Base-by-base conservation (phyloP, 2,888 invertebrate genomes). In the Linhomoeus sp. region DNA sequence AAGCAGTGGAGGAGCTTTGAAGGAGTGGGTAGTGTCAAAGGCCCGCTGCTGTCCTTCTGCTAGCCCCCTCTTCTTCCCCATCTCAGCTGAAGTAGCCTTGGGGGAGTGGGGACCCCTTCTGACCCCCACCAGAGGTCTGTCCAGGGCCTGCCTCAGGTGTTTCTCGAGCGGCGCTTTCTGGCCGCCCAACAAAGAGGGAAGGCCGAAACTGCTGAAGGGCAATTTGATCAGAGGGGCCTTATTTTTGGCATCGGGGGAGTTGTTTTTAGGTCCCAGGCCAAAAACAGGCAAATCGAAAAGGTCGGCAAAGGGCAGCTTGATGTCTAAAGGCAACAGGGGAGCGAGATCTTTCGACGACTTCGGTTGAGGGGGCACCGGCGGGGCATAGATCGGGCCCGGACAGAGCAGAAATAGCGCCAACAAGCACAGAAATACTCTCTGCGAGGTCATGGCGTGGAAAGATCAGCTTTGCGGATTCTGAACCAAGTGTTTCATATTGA, bases 311-410 rank as follows among this genome's bases (percentile, higher is more conserved):
- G 45, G 45, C 40, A 45, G 15, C 14, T 45, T 40, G 25, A 46
- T 29, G 17, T n/a, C 23, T 3, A 37, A 17, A 7, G 17, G 42
- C 29, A 20, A 14, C 35, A 24, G 19, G 12, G 9, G 42, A 41
- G n/a, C n/a, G n/a, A n/a, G n/a, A n/a, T n/a, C n/a, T 50, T 41
- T 50, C 50, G 9, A 19, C 41, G 9, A 56, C 58, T 38, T 61
- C 56, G 42, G 60, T 54, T 20, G 56, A 54, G 24, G 63, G 54
- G 12, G 58, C 54, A 43, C 49, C n/a, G n/a, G n/a, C n/a, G n/a
- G n/a, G n/a, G n/a, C n/a, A n/a, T n/a, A n/a, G n/a, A n/a, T n/a
- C n/a, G n/a, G n/a, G n/a, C n/a, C n/a, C n/a, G n/a, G n/a, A n/a
- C n/a, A n/a, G n/a, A n/a, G n/a, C n/a, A n/a, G n/a, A n/a, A n/a